Base-by-base conservation (phyloP, 2,797 vertebrate species). In the Falco berigora region DNA sequence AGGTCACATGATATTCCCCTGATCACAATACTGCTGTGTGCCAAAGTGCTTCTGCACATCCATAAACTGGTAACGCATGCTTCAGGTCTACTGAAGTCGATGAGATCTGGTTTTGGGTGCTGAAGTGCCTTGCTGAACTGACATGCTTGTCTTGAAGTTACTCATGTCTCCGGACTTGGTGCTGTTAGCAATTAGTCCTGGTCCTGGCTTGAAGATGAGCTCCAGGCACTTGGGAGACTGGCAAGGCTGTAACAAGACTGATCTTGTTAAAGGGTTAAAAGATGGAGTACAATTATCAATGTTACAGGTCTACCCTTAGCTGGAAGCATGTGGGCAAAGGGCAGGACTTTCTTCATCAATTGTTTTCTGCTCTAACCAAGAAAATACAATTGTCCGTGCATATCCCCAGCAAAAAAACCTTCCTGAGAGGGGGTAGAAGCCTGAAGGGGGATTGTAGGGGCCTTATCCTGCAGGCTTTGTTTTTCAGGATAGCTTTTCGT, bases 241-340 rank as follows among this genome's bases (percentile, higher is more conserved):
- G 24, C 44, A 82, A 81, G 28, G n/a, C 42, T 75, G 5, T n/a
- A 32, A 24, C 4, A 61, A 75, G 27, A 16, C 18, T 30, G 6
- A 6, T 20, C 8, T 49, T 8, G 27, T 34, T 24, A 63, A 77
- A 81, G 59, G 34, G 75, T 71, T 74, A 90, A 88, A 88, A 91
- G 56, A 6, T 0, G 46, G 17, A 66, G 18, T 17, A 6, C 2
- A 1, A 11, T 27, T 75, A 20, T 19, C 8, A 4, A 25, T 7
- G 27, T 18, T 44, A 23, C 46, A 75, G 42, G 62, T 8, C 69
- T 34, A 18, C 21, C 30, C 6, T 64, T 77, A 20, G 12, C 5
- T 67, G 44, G 32, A 50, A 23, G 53, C 0, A 0, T 44, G 22
- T 44, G n/a, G 28, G 22, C 53, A 36, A 47, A 44, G 30, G 10